Conservation (phyloP, 2,888 invertebrate species). For the Miltochrista miniata region DNA sequence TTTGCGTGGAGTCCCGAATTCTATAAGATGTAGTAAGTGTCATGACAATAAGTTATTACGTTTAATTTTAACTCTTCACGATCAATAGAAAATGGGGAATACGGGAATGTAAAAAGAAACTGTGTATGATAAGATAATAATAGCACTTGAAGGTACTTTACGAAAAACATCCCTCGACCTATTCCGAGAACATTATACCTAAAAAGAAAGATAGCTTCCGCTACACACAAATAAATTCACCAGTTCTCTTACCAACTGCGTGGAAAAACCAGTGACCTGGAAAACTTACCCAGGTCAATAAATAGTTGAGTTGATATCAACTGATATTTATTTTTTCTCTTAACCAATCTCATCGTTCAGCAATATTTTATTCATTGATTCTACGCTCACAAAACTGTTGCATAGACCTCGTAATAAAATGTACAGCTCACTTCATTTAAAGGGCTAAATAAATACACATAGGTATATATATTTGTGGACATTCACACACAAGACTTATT, state of each 20-base stretch:
- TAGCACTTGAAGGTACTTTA: too few species aligned
- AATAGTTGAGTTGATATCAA: conserved; percentile 13
- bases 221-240: conserved; percentile 24
- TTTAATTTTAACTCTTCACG: too few species aligned
- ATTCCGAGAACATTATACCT: conserved; percentile 17
- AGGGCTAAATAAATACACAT: too few species aligned
- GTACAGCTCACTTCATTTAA: conserved; percentile 47
- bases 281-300: conserved; percentile 25
- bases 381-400: conserved; percentile 32
- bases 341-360: conserved; percentile 19
- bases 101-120: too few species aligned
- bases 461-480: too few species aligned
- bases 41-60: too few species aligned
- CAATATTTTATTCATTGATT: conserved; percentile 30
- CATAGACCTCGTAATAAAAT: conserved; percentile 40
- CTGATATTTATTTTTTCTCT: conserved; percentile 24
- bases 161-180: too few species aligned
- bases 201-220: conserved; percentile 21
- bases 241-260: conserved; percentile 22
- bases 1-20: too few species aligned
- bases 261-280: conserved; percentile 30
- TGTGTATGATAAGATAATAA: too few species aligned
- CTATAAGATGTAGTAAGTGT: too few species aligned
- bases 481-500: too few species aligned
- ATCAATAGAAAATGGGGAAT: too few species aligned